Evolutionary conservation across 2,888 invertebrate genomes (phyloP).

Genomic region (Bellardia pandia): DNA sequence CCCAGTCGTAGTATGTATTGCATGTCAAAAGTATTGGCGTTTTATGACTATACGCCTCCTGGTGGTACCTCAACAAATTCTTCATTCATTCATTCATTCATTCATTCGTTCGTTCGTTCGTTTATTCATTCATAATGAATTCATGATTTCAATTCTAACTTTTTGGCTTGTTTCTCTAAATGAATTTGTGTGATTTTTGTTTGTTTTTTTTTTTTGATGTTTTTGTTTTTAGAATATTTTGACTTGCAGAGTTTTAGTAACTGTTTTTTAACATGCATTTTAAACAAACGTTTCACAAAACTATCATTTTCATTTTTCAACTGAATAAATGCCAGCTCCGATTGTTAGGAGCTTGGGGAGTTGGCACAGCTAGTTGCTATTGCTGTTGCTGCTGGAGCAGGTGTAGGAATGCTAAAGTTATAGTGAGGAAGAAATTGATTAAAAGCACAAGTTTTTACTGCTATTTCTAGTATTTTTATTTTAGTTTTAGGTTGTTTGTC

Average conservation of each 20-base stretch:
- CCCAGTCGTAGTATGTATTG: conserved; percentile 5
- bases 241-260: conserved; percentile 45
- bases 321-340: conserved; percentile 41
- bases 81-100: conserved; percentile 26
- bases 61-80: conserved; percentile 56
- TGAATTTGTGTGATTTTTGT: conserved; percentile 64
- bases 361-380: not conserved
- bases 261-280: conserved; percentile 67
- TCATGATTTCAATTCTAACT: conserved; percentile 71
- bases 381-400: conserved; percentile 17
- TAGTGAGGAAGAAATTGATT: conserved; percentile 58
- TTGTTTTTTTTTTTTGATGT: conserved; percentile 40
- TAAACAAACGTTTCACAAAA: conserved; percentile 35
- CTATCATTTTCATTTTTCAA: conserved; percentile 58
- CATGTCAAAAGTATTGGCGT: conserved; percentile 69
- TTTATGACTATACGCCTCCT: conserved; percentile 67
- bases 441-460: conserved; percentile 51
- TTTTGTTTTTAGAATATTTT: conserved; percentile 39
- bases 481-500: conserved; percentile 28
- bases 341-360: conserved; percentile 12
- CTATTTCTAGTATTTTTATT: conserved; percentile 20
- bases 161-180: conserved; percentile 57
- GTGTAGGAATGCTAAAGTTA: conserved; percentile 36
- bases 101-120: conserved; percentile 52
- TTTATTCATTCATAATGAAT: conserved; percentile 69